Conservation (phyloP, 2,113 vertebrate genomes). For the Macroglossus sobrinus region DNA sequence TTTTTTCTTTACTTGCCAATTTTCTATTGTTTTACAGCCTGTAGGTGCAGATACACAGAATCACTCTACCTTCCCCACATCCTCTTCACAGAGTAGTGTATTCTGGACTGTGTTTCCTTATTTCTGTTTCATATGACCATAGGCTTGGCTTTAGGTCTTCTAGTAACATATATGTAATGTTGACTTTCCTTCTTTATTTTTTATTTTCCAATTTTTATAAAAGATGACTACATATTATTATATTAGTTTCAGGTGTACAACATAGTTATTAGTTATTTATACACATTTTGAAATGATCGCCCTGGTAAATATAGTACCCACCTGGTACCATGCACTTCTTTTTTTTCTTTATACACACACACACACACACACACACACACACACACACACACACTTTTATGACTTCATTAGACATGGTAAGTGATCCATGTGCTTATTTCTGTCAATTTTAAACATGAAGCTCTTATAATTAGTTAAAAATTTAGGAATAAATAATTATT, state of each 20-base stretch:
- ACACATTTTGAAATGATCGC: background rate
- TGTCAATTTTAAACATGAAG: background rate
- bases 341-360: no score
- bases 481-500: background rate
- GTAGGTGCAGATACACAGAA: rapidly evolving
- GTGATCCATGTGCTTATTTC: background rate
- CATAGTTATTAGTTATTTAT: background rate
- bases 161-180: background rate
- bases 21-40: background rate
- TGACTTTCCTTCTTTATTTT: background rate
- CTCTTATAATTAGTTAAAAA: slow-evolving; percentile 22
- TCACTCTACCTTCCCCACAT: rapidly evolving
- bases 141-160: background rate
- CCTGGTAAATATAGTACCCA: background rate
- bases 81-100: rapidly evolving
- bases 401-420: background rate
- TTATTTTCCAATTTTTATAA: background rate
- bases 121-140: background rate
- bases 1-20: rapidly evolving
- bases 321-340: background rate
- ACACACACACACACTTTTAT: no score
- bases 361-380: no score
- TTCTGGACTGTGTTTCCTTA: background rate
- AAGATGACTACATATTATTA: background rate
- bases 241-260: background rate